Base-by-base conservation (phyloP, 2,797 vertebrate genomes). In the Caiman crocodilus region DNA sequence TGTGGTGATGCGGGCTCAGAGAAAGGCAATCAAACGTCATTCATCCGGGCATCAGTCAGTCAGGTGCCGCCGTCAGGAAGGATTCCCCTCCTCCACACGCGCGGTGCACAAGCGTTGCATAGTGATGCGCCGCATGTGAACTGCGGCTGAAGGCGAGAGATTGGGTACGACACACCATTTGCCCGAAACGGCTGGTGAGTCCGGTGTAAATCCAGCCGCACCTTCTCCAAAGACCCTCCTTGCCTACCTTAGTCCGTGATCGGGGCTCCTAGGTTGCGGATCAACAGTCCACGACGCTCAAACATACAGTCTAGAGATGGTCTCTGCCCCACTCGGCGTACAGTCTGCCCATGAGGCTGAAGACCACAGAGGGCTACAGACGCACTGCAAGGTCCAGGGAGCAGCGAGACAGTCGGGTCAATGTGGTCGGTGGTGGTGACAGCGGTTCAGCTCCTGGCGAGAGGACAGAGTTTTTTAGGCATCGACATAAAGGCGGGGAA, bases 21-120 rank as follows among this genome's bases (percentile, higher is more conserved):
- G 91, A 96, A 96, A 96, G 93, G 91, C 95, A 97, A 96, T 97
- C 94, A 96, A 84, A 96, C 56, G 13, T 92, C 92, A 94, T 97
- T 96, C 95, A 97, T 97, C 86, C 83, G 87, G 94, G 88, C 91
- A 95, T 69, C 86, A 93, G 91, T 94, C 96, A 95, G 96, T 97
- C 96, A 96, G n/a, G 95, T 89, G 94, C 93, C 82, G 91, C 92
- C 94, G 90, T 94, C 90, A 92, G 91, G 76, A 90, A 85, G 57
- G 89, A 88, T 92, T 94, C 88, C 71, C 82, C 90, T 93, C 93
- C 91, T 95, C 88, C 94, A 93, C 79, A 92, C 89, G 76, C 65
- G n/a, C 55, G 61, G 75, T 11, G 3, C 83, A 88, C 81, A 84
- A 90, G 7, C 9, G 42, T 92, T 85, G 79, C 79, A 67, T 76